These are phyloP conservation scores for Pangasius macronema DNA, from an alignment of 2,797 vertebrate genomes.

Conservation along the genomic window DNA sequence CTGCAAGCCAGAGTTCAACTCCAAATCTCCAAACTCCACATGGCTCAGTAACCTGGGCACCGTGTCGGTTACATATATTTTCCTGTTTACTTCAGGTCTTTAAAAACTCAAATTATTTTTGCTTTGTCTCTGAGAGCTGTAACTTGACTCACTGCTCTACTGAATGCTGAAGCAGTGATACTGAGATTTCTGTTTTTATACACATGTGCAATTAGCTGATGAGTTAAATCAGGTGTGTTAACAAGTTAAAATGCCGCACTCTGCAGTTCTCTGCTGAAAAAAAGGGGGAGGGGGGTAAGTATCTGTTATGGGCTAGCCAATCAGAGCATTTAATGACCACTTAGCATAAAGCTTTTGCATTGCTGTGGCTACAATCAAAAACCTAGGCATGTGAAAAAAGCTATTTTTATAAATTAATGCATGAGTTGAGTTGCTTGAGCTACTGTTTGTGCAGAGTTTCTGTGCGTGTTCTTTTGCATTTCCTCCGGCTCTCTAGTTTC, in stretches of 20 bases:
- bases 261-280: not conserved
- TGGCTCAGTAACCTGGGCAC: not conserved
- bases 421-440: too few species aligned
- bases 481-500: not conserved
- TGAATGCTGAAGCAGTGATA: not conserved
- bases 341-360: too few species aligned
- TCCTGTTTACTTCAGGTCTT: not conserved
- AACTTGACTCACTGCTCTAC: not conserved
- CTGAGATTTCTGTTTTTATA: not conserved
- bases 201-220: not conserved
- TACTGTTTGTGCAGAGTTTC: too few species aligned
- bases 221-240: not conserved
- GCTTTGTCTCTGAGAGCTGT: not conserved
- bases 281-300: too few species aligned
- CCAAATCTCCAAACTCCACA: not conserved
- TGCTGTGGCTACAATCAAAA: too few species aligned
- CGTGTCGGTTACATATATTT: not conserved
- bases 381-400: too few species aligned
- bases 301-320: too few species aligned
- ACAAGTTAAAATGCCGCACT: not conserved
- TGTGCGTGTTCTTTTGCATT: too few species aligned
- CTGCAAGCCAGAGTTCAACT: too few species aligned
- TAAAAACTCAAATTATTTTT: not conserved
- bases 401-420: too few species aligned
- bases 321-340: too few species aligned